phyloP scores from a whole-genome alignment of 2,797 vertebrate genomes.

The Acipenser transmontanus region DNA sequence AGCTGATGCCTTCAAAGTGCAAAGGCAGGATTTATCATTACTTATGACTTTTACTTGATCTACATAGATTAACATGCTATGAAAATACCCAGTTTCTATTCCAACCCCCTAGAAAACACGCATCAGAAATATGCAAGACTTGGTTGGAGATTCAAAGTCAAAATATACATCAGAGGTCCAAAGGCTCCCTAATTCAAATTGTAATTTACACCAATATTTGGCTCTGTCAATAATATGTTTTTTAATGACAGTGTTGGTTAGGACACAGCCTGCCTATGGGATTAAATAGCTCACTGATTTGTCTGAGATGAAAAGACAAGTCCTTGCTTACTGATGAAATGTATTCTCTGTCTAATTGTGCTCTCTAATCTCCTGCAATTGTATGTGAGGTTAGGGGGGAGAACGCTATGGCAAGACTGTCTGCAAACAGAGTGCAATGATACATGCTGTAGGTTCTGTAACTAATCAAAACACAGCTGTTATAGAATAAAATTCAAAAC shows the following conservation, averaged over 20 bases:
- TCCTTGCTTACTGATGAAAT: conserved; percentile 26
- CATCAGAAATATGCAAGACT: neutral
- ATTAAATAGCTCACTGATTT: neutral
- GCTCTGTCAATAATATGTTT: neutral
- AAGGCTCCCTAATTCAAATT: conserved; percentile 7
- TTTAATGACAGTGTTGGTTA: neutral
- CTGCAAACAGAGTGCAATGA: conserved; percentile 9
- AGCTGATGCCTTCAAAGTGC: conserved; percentile 51
- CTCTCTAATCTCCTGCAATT: conserved; percentile 39
- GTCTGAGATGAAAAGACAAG: conserved; percentile 24
- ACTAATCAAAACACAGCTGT: conserved; percentile 1
- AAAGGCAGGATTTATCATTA: conserved; percentile 51
- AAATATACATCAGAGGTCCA: conserved; percentile 2
- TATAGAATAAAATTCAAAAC: neutral
- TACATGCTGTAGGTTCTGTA: neutral
- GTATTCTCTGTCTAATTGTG: conserved; percentile 38
- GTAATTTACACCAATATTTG: conserved; percentile 18
- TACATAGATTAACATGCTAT: conserved; percentile 67
- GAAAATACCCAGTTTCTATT: conserved; percentile 38
- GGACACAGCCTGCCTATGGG: neutral
- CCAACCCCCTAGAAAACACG: conserved; percentile 34
- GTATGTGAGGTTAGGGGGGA: conserved; percentile 26
- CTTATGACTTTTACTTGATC: conserved; percentile 65
- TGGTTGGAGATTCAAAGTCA: neutral
- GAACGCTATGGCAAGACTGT: conserved; percentile 21